These are phyloP conservation scores for Phoronis australis DNA, from an alignment of 2,888 invertebrate genomes.

Conservation along the genomic window DNA sequence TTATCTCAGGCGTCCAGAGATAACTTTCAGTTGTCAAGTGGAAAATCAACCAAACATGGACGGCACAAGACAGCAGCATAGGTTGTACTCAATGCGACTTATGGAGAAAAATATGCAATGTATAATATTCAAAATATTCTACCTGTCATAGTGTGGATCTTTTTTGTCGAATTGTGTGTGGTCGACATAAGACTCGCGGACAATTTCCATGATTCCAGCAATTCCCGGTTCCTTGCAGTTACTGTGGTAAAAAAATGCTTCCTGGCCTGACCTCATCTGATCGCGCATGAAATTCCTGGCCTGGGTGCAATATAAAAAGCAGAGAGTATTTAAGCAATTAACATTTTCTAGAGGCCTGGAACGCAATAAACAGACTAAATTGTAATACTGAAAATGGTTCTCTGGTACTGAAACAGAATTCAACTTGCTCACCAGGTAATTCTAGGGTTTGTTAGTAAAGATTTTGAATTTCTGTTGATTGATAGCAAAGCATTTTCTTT, in stretches of 20 bases:
- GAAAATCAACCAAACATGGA: no score
- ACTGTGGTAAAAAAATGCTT: conserved; percentile 51
- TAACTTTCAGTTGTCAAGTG: no score
- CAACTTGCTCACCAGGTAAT: no score
- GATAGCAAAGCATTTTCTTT: no score
- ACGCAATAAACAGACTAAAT: background rate
- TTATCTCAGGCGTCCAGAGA: no score
- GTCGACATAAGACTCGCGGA: conserved; percentile 47
- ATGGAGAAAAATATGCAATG: no score
- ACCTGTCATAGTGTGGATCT: conserved; percentile 48
- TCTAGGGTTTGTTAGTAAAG: background rate
- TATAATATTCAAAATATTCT: no score
- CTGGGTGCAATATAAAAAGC: conserved; percentile 18
- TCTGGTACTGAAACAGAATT: no score
- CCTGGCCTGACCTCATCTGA: conserved; percentile 43
- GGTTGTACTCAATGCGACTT: no score
- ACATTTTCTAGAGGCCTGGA: background rate
- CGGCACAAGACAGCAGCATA: no score
- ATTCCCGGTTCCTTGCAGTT: conserved; percentile 50
- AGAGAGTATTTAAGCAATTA: background rate
- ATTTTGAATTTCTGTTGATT: no score
- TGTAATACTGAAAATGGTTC: no score
- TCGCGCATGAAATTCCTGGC: conserved; percentile 48
- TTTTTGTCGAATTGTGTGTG: conserved; percentile 51
- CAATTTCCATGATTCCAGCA: conserved; percentile 45